Evolutionary conservation across 2,113 vertebrate species (phyloP), one percentile per base, ranked within the genome.

Genomic region (Gymnocephalus cernua): DNA sequence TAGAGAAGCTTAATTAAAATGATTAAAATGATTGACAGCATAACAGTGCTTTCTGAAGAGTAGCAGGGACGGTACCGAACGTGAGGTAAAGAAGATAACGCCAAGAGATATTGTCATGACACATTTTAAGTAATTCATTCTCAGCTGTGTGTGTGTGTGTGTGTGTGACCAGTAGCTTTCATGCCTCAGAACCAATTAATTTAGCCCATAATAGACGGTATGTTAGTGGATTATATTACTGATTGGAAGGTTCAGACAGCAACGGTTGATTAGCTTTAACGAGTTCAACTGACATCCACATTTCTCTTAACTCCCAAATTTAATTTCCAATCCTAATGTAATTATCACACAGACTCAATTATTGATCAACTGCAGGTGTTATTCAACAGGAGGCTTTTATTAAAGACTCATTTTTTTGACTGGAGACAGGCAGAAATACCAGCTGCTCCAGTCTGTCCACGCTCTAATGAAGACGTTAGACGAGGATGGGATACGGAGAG

Each of bases 141-240:
- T 25, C 12, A 66, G 19, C 23, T 2, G 5, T 44, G 66, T 35
- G 29, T 14, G 6, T 32, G 58, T 16, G 47, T n/a, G 47, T 70
- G 77, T 32, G 61, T 81, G 79, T 80, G 50, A 77, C 74, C 58
- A 56, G 61, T 74, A 77, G 69, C 88, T 81, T 81, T 90, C 50
- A 69, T 72, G 76, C 81, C 83, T 85, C 65, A 65, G 88, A 89
- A 91, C 80, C 86, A 93, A 95, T 94, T 93, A 94, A 93, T 94
- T 86, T 73, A 62, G 74, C 78, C 74, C 70, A 63, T 94, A 91
- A 92, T 86, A 87, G 88, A 89, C 84, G 80, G 82, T 84, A 89
- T 91, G 86, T 80, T 53, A 47, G 80, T 85, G 83, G 87, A 92
- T 95, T 92, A 91, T 89, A 91, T 83, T 77, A 59, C 85, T 91